These are phyloP conservation scores for Pyrrhosoma nymphula DNA, from an alignment of 2,888 invertebrate genomes.

Conservation along the genomic window DNA sequence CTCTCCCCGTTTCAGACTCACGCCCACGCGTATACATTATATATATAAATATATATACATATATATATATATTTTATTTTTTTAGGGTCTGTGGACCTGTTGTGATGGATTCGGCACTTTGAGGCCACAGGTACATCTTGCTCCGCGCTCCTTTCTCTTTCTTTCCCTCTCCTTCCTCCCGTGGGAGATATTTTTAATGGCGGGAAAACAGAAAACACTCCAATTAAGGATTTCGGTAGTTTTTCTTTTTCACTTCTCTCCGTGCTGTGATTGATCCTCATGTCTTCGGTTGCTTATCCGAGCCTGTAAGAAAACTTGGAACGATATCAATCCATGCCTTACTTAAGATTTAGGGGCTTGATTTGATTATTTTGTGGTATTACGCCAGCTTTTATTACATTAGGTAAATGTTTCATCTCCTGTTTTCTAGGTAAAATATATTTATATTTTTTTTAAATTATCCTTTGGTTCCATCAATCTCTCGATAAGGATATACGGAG, in stretches of 20 bases:
- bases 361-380: background rate
- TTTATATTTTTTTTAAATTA: no score
- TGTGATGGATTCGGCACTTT: conserved; percentile 48
- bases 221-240: background rate
- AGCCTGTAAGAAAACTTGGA: background rate
- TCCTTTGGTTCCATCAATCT: no score
- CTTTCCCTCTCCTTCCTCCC: background rate
- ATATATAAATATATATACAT: background rate
- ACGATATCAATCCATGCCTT: background rate
- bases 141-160: background rate
- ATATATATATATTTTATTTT: background rate
- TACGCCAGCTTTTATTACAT: no score
- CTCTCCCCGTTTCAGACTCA: background rate
- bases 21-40: background rate
- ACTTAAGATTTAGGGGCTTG: background rate
- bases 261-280: background rate
- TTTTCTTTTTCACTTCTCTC: background rate
- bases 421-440: no score
- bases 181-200: conserved; percentile 23
- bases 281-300: background rate
- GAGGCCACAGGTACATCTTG: conserved; percentile 38
- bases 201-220: conserved; percentile 12
- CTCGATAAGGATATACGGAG: no score
- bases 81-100: background rate
- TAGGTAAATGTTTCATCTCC: no score